A percentile compares a stretch with the other conserved stretches of the same genome.
Conservation (phyloP, 2,113 vertebrate genomes). For the Thymallus thymallus region DNA sequence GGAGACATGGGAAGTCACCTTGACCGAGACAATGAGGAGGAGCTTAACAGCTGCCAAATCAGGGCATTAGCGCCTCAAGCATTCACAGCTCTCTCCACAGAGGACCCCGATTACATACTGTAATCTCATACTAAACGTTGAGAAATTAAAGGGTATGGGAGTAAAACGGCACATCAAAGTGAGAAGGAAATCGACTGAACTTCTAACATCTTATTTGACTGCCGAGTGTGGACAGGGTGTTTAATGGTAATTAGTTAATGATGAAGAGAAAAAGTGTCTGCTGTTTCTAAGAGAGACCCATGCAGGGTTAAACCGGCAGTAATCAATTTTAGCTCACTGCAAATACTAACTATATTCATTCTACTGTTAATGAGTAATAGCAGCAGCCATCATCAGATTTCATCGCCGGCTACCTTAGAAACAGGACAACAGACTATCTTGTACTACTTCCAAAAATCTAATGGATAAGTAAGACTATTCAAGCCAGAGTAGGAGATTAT, state of each 20-base stretch:
- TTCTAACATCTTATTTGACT: not conserved
- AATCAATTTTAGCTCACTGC: not conserved
- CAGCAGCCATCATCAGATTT: not conserved
- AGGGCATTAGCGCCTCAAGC: conserved; percentile 30
- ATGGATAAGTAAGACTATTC: not conserved
- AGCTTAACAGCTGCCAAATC: conserved; percentile 48
- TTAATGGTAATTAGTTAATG: not conserved
- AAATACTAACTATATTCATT: not conserved
- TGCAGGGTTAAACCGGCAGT: conserved; percentile 1
- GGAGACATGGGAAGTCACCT: conserved; percentile 53
- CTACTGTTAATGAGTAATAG: not conserved
- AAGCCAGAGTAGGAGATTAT: not conserved
- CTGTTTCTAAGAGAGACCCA: not conserved
- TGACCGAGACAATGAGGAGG: conserved; percentile 46
- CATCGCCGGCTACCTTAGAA: not conserved
- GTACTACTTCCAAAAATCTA: not conserved
- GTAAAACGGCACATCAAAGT: conserved; percentile 1
- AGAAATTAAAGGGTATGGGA: conserved; percentile 17
- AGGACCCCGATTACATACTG: conserved; percentile 40
- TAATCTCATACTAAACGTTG: conserved; percentile 38
- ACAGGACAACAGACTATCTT: too few species aligned
- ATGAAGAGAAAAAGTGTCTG: not conserved
- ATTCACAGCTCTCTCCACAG: conserved; percentile 33
- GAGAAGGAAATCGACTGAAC: not conserved
- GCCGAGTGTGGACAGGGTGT: not conserved